Evolutionary conservation across 2,113 vertebrate genomes (phyloP).

Genomic region (Pholis gunnellus): DNA sequence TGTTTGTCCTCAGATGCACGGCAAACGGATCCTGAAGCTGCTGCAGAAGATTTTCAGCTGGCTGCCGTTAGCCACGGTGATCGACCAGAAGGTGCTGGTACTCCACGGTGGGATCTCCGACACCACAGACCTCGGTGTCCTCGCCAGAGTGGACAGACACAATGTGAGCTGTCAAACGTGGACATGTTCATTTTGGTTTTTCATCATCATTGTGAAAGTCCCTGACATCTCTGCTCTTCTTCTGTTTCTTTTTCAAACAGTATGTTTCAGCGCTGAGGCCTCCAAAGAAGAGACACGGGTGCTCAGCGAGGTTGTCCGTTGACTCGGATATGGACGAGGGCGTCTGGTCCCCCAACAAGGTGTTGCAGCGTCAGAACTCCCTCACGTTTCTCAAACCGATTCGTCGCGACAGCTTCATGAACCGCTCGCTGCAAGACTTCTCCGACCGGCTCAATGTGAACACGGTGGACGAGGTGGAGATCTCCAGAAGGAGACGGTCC

Average conservation of each 20-base stretch:
- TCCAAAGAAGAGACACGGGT: slow-evolving; percentile 80
- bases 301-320: slow-evolving; percentile 30
- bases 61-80: slow-evolving; percentile 91
- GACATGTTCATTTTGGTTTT: not conserved
- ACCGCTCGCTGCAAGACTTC: slow-evolving; percentile 80
- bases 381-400: slow-evolving; percentile 60
- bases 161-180: slow-evolving; percentile 67
- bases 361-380: slow-evolving; percentile 62
- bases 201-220: not conserved
- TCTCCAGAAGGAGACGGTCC: slow-evolving; percentile 60
- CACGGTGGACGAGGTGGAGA: slow-evolving; percentile 79
- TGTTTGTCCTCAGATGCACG: slow-evolving; percentile 84
- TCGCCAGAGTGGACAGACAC: slow-evolving; percentile 88
- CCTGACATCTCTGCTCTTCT: not conserved
- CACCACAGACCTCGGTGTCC: slow-evolving; percentile 87
- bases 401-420: slow-evolving; percentile 70
- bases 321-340: slow-evolving; percentile 70
- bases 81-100: slow-evolving; percentile 93
- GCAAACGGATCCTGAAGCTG: slow-evolving; percentile 90
- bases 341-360: slow-evolving; percentile 27
- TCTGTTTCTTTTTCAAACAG: slow-evolving; percentile 48
- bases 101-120: slow-evolving; percentile 93
- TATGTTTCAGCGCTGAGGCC: slow-evolving; percentile 88
- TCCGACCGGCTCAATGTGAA: slow-evolving; percentile 74
- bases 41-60: slow-evolving; percentile 95